Evolutionary conservation across 2,888 invertebrate genomes (phyloP).

Genomic region (Bedellia somnulentella): DNA sequence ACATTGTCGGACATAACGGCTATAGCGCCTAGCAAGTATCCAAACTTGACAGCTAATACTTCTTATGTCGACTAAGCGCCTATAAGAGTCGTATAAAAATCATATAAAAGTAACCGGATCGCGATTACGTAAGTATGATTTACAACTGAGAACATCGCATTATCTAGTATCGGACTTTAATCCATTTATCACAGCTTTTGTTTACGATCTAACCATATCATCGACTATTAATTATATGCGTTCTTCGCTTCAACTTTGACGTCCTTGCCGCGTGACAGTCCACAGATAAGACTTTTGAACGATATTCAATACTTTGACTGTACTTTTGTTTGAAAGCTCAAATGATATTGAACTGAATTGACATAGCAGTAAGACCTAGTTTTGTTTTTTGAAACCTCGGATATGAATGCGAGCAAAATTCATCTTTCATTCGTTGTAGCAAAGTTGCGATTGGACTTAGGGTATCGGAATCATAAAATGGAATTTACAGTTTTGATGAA

Average conservation of each 20-base stretch:
- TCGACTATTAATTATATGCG: conserved; percentile 60
- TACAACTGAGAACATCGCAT: conserved; percentile 46
- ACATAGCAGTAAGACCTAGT: not conserved
- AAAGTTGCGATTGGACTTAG: no score
- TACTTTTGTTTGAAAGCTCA: conserved; percentile 16
- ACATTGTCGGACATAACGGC: no score
- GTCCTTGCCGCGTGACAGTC: conserved; percentile 58
- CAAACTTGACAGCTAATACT: conserved; percentile 29
- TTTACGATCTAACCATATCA: conserved; percentile 59
- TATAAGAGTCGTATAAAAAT: conserved; percentile 18
- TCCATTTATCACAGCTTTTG: conserved; percentile 61
- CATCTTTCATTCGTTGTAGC: no score
- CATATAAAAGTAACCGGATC: conserved; percentile 34
- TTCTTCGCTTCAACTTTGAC: conserved; percentile 59
- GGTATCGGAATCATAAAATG: conserved; percentile 16
- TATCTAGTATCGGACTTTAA: conserved; percentile 53
- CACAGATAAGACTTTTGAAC: conserved; percentile 60
- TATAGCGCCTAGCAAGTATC: conserved; percentile 30
- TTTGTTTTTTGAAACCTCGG: not conserved
- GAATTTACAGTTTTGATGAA: conserved; percentile 56
- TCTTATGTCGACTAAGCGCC: conserved; percentile 36
- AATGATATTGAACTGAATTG: not conserved
- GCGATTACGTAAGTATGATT: conserved; percentile 48
- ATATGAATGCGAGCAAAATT: not conserved
- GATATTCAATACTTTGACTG: conserved; percentile 38